These are phyloP conservation scores for Leiothrix lutea DNA, from an alignment of 2,113 vertebrate species.

Conservation along the genomic window DNA sequence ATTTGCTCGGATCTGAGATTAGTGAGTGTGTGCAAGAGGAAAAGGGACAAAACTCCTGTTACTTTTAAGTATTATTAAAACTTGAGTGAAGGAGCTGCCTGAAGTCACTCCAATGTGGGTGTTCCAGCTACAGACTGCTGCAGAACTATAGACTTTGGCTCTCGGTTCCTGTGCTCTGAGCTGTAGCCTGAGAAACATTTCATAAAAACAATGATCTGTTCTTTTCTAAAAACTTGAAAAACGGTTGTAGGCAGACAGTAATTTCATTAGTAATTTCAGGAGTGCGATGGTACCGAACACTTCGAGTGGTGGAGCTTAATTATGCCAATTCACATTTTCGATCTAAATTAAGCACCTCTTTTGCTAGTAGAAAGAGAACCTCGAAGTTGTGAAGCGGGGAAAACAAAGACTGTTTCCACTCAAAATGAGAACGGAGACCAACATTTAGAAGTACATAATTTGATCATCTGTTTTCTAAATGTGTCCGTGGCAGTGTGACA, in stretches of 20 bases:
- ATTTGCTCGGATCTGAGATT: slow-evolving; percentile 2
- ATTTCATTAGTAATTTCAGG: slow-evolving; percentile 73
- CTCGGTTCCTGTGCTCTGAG: slow-evolving; percentile 50
- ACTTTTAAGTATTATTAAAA: slow-evolving; percentile 1
- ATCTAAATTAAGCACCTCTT: slow-evolving; percentile 75
- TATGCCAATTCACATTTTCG: slow-evolving; percentile 82
- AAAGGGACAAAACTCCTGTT: background rate
- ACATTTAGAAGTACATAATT: slow-evolving; percentile 71
- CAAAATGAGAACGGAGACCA: slow-evolving; percentile 74
- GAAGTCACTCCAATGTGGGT: background rate
- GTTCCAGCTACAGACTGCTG: slow-evolving; percentile 30
- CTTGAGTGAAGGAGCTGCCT: background rate
- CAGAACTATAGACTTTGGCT: slow-evolving; percentile 30
- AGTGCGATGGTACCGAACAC: slow-evolving; percentile 69
- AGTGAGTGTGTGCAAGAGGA: background rate
- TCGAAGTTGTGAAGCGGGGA: slow-evolving; percentile 75
- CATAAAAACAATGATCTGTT: slow-evolving; percentile 69
- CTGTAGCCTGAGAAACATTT: slow-evolving; percentile 68
- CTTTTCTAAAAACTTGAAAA: slow-evolving; percentile 76
- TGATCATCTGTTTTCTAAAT: slow-evolving; percentile 77
- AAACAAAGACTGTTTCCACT: slow-evolving; percentile 74
- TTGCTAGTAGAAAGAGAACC: slow-evolving; percentile 74
- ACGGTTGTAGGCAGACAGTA: slow-evolving; percentile 71
- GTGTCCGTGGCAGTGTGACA: slow-evolving; percentile 6
- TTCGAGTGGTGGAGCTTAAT: slow-evolving; percentile 61